Evolutionary conservation across 2,113 vertebrate species (phyloP), one percentile per base, ranked within the genome.

Genomic region (Lota lota): DNA sequence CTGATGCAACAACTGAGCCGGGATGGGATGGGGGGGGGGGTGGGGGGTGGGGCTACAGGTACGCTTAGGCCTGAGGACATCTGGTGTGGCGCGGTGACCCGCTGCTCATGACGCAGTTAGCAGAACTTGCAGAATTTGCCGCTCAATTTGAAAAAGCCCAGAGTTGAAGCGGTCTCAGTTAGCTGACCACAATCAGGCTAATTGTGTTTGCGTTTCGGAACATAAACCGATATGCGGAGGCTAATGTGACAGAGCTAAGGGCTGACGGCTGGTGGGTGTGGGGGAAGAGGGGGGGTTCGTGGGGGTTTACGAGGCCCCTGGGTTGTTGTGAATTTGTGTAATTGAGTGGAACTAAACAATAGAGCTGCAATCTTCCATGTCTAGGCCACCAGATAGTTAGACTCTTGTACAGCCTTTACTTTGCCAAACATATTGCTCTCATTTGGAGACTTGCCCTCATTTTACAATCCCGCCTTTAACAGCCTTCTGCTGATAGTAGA

Each of bases 321-420:
- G 79, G 85, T 88, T 88, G 80, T 87, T 84, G 72, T 84, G 78
- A 77, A 47, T 47, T 47, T 47, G 83, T 72, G 80, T 89, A 90
- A 90, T 89, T 82, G 83, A 70, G 76, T 83, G 87, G 88, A 88
- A 89, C 87, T 88, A 87, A 91, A 83, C 78, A 85, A 79, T 68
- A 64, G 63, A 56, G 73, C 72, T 62, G 78, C 67, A 82, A 76
- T 72, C 69, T 69, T 61, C 28, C 36, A 10, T 11, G 24, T 47
- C 61, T 8, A 22, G 61, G 61, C 6, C 15, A 54, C 61, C 54
- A 70, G 61, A 63, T 24, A 47, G 54, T 67, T 79, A 47, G 40
- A 47, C 40, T 47, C 40, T 14, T 70, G 74, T 74, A 68, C 70
- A 78, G 70, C 62, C 65, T 69, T 69, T 69, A 68, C 70, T 76